Evolutionary conservation across 2,888 invertebrate genomes (phyloP), one percentile per base, ranked within the genome.

Genomic region (Caenorhabditis auriculariae): DNA sequence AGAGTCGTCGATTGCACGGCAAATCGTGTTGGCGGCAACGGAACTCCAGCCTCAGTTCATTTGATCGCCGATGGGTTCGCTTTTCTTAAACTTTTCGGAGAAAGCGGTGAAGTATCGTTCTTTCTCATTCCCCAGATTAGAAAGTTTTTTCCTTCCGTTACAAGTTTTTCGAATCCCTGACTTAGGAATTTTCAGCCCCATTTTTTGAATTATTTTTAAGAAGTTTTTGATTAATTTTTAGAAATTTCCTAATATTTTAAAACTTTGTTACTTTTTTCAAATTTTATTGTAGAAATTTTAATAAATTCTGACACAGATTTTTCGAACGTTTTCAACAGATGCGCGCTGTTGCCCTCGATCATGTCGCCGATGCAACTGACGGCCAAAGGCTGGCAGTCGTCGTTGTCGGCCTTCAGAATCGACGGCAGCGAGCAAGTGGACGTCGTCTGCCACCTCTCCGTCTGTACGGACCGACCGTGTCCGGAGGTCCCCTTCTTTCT

Each of bases 391-490:
- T 66, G 81, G 63, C 71, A 78, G 35, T 76, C 78, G 2, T 64
- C 75, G 7, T 53, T 80, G n/a, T 72, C 65, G 7, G 81, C 81
- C 3, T 80, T 80, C 53, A 47, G 81, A 49, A 75, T 80, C 37
- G 81, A 80, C 49, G 81, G 81, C 28, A 68, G 70, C 21, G 77
- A 76, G 42, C 77, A 80, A 45, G 58, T 69, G 23, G 64, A 67
- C 46, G 59, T 69, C 26, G 66, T 63, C 1, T 66, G 68, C 39
- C 55, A 69, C 43, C 57, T 66, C 6, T 55, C 59, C 3, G 48
- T 67, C 26, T 69, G 69, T 45, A 46, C 60, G 2, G 49, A 49
- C 35, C 41, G 41, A n/a, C 52, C 55, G 15, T 66, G 66, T 54
- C 53, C 58, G 23, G 38, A 35, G 48, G 63, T 61, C 32, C n/a